Evolutionary conservation across 2,888 invertebrate species (phyloP).

Genomic region (Pteria penguin): DNA sequence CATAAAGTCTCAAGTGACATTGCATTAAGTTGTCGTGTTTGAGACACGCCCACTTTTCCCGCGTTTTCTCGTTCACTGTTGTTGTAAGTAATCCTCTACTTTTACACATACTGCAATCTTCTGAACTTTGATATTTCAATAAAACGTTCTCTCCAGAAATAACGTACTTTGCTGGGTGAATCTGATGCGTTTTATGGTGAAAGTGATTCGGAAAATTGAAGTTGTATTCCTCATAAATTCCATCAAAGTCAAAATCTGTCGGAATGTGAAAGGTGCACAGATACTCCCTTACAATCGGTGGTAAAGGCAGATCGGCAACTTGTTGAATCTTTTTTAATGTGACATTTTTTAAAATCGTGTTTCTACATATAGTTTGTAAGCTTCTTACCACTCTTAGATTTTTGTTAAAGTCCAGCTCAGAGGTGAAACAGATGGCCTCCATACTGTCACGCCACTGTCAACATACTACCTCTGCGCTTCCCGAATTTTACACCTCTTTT

Average conservation of each 20-base stretch:
- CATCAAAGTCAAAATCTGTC: slow-evolving; percentile 71
- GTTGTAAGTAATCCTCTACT: slow-evolving; percentile 52
- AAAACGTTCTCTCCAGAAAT: slow-evolving; percentile 63
- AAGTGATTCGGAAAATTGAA: slow-evolving; percentile 71
- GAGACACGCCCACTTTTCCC: slow-evolving; percentile 67
- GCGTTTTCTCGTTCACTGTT: slow-evolving; percentile 52
- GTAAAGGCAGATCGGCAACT: slow-evolving; percentile 64
- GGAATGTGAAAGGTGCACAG: slow-evolving; percentile 69
- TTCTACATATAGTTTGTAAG: slow-evolving; percentile 69
- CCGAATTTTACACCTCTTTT: not conserved
- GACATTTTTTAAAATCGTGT: slow-evolving; percentile 61
- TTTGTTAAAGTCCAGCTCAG: slow-evolving; percentile 21
- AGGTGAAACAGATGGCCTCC: slow-evolving; percentile 34
- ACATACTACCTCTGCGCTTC: slow-evolving; percentile 7
- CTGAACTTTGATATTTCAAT: slow-evolving; percentile 59
- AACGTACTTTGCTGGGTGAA: slow-evolving; percentile 63
- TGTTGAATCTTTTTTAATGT: slow-evolving; percentile 63
- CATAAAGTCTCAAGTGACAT: slow-evolving; percentile 63
- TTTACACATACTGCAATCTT: slow-evolving; percentile 57
- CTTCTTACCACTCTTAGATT: slow-evolving; percentile 45
- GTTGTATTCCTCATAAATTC: slow-evolving; percentile 67
- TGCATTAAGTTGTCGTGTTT: slow-evolving; percentile 69
- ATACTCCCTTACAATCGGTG: slow-evolving; percentile 63
- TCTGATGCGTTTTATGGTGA: slow-evolving; percentile 67
- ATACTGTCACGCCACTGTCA: not conserved